Evolutionary conservation across 2,113 vertebrate genomes (phyloP), one percentile per base, ranked within the genome.

Genomic region (Pipra filicauda): DNA sequence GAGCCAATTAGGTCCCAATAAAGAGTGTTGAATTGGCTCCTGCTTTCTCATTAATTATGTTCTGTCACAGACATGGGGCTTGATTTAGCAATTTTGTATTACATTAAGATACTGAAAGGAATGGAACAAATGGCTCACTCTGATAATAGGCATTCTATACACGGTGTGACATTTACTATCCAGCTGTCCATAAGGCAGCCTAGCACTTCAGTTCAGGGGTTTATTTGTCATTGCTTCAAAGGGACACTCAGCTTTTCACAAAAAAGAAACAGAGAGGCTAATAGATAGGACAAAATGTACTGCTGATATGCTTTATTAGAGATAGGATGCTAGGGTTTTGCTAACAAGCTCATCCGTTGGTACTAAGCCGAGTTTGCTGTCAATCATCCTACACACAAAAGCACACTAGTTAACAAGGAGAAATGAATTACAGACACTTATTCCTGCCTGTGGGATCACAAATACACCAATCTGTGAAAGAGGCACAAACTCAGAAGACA

Each of bases 181-280:
- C 98, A 98, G 98, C 98, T 98, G 98, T 98, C 98, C 98, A 97
- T 98, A 98, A 98, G 98, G 98, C 98, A 98, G 98, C 98, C 98
- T 98, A 98, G 98, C 98, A 98, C 98, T 98, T 98, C 98, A 98
- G 98, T 98, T 98, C 98, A 98, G 98, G 98, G 98, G 98, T 98
- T 98, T 98, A 98, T 99, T 98, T 98, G 98, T 98, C 98, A 98
- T 98, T 97, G 98, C 98, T 98, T 99, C 98, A 99, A 98, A 98
- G 98, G 98, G 98, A 98, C 98, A 98, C 98, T 98, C 98, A 98
- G 98, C 98, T 98, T 98, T 98, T 98, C 98, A 98, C 98, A 98
- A 98, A 98, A 98, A 98, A 98, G 98, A 98, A 98, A 98, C 98
- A 98, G 98, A 98, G 98, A 98, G 98, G 98, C 98, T 98, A 98